phyloP scores from a whole-genome alignment of 2,113 vertebrate genomes.

The zebrafish (Danio rerio) region DNA sequence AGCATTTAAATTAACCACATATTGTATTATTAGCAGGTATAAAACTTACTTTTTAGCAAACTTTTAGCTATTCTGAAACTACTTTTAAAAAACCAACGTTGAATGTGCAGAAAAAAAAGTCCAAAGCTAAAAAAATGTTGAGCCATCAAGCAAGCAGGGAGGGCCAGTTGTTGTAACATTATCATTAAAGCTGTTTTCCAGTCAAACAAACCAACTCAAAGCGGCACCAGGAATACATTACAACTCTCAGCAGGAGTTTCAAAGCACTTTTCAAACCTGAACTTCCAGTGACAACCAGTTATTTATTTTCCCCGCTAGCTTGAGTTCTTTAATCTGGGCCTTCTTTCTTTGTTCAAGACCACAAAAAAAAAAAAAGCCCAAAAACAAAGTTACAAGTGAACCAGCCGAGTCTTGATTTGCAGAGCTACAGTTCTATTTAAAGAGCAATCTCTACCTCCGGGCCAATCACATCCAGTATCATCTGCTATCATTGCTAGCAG shows the following conservation, averaged over 20 bases:
- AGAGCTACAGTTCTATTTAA: constrained; percentile 15
- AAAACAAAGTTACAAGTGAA: constrained; percentile 17
- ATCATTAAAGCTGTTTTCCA: constrained; percentile 27
- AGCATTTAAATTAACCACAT: too few species aligned
- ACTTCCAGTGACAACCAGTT: background rate
- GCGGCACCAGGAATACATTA: background rate
- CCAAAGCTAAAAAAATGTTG: too few species aligned
- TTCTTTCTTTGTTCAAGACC: background rate
- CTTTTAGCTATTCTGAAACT: too few species aligned
- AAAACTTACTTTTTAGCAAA: too few species aligned
- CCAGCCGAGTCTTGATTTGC: background rate
- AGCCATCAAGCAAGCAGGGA: too few species aligned
- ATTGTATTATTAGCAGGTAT: too few species aligned
- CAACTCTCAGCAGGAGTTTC: background rate
- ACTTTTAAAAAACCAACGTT: too few species aligned
- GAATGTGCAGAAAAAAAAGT: too few species aligned
- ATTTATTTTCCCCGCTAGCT: background rate
- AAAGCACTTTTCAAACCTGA: constrained; percentile 12
- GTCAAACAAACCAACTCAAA: background rate
- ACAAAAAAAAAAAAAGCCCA: background rate
- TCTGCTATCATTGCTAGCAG: constrained; percentile 3
- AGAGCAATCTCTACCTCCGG: constrained; percentile 3
- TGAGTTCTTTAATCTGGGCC: constrained; percentile 19
- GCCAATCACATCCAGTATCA: background rate
- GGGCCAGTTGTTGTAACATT: too few species aligned